Percentiles rank a stretch among this genome's conserved stretches.
Conservation (phyloP, 2,113 vertebrate species). For the Felis chaus region DNA sequence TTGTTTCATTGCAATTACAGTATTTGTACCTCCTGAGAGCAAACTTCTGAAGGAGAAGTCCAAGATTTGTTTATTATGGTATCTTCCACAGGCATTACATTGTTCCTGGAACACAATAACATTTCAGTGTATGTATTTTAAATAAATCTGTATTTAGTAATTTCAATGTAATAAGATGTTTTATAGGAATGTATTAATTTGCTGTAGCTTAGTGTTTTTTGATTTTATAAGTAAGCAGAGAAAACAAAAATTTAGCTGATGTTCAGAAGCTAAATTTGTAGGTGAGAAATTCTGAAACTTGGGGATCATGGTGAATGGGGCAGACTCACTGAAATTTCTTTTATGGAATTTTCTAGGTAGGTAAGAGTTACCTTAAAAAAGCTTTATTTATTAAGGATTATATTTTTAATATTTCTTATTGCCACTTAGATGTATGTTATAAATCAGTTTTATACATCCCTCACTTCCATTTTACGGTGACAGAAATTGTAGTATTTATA, state of each 20-base stretch:
- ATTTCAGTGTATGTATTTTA: not conserved
- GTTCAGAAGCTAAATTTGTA: not conserved
- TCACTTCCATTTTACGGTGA: not conserved
- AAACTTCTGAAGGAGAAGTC: not conserved
- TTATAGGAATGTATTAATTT: not conserved
- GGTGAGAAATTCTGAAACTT: not conserved
- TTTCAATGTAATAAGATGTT: not conserved
- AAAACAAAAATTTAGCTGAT: not conserved
- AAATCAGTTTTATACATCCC: not conserved
- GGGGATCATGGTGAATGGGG: not conserved
- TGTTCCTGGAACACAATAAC: not conserved
- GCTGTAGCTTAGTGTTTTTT: not conserved
- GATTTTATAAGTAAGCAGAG: not conserved
- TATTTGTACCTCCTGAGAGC: not conserved
- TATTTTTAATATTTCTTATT: slow-evolving; percentile 15
- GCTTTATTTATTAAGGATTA: not conserved
- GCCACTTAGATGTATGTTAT: not conserved
- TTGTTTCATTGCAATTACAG: not conserved
- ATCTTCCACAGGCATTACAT: not conserved
- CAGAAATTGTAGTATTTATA: not conserved
- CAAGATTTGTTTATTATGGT: not conserved
- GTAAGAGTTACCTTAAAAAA: not conserved
- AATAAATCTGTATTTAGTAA: not conserved
- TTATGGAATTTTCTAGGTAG: not conserved
- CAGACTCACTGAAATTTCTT: not conserved